Evolutionary conservation across 2,113 vertebrate species (phyloP).

Genomic region (Lichenostomus cassidix): DNA sequence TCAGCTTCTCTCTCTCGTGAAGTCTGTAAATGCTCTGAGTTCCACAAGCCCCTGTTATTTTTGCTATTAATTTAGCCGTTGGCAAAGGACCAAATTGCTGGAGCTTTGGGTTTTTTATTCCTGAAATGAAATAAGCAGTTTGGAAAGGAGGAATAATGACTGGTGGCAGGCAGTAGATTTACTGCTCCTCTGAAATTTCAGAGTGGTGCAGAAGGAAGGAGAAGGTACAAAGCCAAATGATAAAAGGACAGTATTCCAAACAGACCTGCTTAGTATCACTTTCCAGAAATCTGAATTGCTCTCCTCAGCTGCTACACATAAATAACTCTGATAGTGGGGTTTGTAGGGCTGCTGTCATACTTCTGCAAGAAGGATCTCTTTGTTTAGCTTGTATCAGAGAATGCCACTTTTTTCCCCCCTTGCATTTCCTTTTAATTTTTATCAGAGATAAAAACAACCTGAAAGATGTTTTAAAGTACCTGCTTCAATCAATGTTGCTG

Average conservation of each 20-base stretch:
- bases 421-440: constrained; percentile 21
- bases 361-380: constrained; percentile 18
- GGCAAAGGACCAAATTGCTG: constrained; percentile 39
- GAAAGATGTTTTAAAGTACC: not conserved
- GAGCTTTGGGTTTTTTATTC: constrained; percentile 26
- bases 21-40: constrained; percentile 26
- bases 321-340: constrained; percentile 39
- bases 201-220: constrained; percentile 42
- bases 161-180: constrained; percentile 34
- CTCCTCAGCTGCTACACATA: constrained; percentile 52
- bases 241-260: constrained; percentile 21
- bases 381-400: not conserved
- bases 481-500: not conserved
- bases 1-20: not conserved
- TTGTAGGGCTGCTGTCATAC: constrained; percentile 31
- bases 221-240: constrained; percentile 40
- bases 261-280: constrained; percentile 44
- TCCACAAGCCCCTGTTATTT: constrained; percentile 48
- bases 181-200: constrained; percentile 53
- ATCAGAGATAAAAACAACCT: constrained; percentile 16
- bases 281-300: constrained; percentile 56
- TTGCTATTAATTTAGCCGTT: constrained; percentile 40
- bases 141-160: constrained; percentile 1
- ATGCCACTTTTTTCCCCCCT: not conserved
- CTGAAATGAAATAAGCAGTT: constrained; percentile 34